phyloP scores from a whole-genome alignment of 2,113 vertebrate genomes.

The Capreolus pygargus region DNA sequence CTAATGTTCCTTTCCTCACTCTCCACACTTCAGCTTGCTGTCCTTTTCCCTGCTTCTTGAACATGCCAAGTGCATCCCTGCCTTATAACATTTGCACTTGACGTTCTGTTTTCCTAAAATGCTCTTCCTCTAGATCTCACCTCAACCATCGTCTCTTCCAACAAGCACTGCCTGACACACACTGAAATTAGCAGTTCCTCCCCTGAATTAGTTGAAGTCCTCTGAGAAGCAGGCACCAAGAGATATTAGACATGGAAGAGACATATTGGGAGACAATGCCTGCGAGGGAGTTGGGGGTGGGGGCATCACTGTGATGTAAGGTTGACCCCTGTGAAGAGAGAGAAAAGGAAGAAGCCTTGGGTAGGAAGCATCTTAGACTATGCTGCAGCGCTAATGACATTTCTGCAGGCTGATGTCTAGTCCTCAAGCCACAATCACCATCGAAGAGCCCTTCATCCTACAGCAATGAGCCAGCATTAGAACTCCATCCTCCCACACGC shows the following conservation, averaged over 20 bases:
- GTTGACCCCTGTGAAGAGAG: neutral
- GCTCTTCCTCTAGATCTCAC: neutral
- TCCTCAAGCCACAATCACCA: neutral
- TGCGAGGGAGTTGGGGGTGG: neutral
- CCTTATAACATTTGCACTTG: neutral
- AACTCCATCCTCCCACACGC: neutral
- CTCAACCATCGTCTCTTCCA: neutral
- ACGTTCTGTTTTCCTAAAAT: neutral
- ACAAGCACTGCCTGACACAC: neutral
- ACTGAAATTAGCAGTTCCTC: neutral
- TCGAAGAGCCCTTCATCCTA: neutral
- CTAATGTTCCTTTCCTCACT: neutral
- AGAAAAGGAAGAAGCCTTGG: neutral
- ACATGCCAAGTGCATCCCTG: neutral
- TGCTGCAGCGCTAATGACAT: neutral
- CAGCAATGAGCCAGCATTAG: neutral
- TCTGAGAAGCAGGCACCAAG: neutral
- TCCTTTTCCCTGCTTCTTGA: neutral
- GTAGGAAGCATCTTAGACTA: neutral
- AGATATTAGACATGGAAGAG: neutral
- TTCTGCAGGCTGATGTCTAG: neutral
- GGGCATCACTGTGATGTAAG: neutral
- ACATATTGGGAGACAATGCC: neutral
- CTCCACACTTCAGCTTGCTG: neutral
- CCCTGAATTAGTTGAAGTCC: neutral